A percentile compares a stretch with the other conserved stretches of the same genome.
These are phyloP conservation scores for Lepidurus couesii DNA, from an alignment of 1,140 invertebrate genomes.

Conservation along the genomic window DNA sequence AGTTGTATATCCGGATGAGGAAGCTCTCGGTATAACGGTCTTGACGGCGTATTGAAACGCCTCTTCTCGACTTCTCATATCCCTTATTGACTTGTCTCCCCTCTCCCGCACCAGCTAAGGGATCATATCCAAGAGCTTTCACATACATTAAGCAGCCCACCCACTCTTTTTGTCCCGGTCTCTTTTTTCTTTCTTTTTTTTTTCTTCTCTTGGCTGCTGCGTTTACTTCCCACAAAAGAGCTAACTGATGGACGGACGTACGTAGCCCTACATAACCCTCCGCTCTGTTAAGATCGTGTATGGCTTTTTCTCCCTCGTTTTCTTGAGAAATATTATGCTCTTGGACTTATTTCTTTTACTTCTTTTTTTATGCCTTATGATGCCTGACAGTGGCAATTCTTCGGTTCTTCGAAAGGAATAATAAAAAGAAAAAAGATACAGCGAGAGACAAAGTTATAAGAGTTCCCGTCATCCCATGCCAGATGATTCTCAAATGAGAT, in stretches of 20 bases:
- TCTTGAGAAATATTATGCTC: background rate
- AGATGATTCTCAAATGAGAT: slow-evolving; percentile 16
- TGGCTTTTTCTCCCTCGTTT: background rate
- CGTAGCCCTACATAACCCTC: too few species aligned
- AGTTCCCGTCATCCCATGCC: background rate
- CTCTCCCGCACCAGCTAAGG: background rate
- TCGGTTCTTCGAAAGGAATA: background rate
- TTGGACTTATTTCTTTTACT: background rate
- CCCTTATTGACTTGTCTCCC: slow-evolving; percentile 3
- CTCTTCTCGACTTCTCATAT: background rate
- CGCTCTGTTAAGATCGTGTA: too few species aligned
- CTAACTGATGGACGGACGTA: too few species aligned
- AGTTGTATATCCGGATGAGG: background rate
- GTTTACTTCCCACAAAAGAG: too few species aligned
- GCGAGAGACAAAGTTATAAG: background rate
- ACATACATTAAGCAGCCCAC: background rate
- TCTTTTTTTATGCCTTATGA: background rate
- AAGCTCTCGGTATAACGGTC: background rate
- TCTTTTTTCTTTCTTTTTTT: background rate
- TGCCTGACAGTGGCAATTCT: background rate
- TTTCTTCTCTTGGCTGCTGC: background rate
- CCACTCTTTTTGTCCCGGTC: background rate
- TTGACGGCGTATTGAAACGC: slow-evolving; percentile 8
- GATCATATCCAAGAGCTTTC: background rate
- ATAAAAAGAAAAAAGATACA: background rate